Evolutionary conservation across 1,140 invertebrate genomes (phyloP).

Genomic region (Pemphigus obesinymphae): DNA sequence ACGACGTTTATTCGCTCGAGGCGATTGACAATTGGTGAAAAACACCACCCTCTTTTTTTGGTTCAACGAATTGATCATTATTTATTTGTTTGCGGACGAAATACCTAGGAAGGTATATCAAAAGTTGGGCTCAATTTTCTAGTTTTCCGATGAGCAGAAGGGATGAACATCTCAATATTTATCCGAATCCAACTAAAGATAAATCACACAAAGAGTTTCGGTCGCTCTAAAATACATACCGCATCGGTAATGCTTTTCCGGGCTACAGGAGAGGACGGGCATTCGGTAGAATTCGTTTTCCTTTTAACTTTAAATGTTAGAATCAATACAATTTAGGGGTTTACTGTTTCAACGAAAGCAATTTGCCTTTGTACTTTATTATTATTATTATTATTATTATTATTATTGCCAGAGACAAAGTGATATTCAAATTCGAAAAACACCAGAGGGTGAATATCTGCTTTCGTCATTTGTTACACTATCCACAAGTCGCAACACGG

Average conservation of each 20-base stretch:
- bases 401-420: conserved; percentile 1
- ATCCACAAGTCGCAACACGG: neutral
- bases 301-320: neutral
- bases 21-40: neutral
- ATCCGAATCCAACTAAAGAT: neutral
- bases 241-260: neutral
- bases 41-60: conserved; percentile 8
- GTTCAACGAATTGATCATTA: conserved; percentile 7
- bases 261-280: neutral
- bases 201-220: neutral
- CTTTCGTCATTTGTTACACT: neutral
- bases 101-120: neutral
- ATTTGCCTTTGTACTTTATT: neutral
- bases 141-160: neutral
- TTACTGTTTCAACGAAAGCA: neutral
- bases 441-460: neutral
- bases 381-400: neutral
- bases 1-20: conserved; percentile 7
- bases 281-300: conserved; percentile 5
- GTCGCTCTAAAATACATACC: neutral
- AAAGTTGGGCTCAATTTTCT: neutral
- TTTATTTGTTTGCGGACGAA: conserved; percentile 24
- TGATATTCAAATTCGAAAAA: neutral
- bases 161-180: neutral
- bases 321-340: neutral